Evolutionary conservation across 2,888 invertebrate genomes (phyloP).

Genomic region (Gortyna flavago): DNA sequence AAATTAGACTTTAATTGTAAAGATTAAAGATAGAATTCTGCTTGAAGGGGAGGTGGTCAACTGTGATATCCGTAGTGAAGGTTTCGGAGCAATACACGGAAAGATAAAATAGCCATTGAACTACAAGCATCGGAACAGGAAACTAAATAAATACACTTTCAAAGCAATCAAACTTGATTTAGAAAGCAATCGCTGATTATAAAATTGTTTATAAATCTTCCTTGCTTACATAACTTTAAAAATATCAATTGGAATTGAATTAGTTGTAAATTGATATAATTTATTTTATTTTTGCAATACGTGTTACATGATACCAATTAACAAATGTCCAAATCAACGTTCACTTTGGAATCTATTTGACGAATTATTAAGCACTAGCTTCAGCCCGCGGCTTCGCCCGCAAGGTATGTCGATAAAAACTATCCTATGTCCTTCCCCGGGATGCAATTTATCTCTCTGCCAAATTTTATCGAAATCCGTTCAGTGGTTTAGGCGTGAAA

Average conservation of each 20-base stretch:
- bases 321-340: constrained; percentile 13
- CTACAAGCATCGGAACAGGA: constrained; percentile 56
- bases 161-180: constrained; percentile 64
- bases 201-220: constrained; percentile 43
- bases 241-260: constrained; percentile 45
- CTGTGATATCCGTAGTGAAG: constrained; percentile 77
- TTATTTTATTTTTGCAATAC: constrained; percentile 15
- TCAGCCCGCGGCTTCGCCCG: too few relatives aligned
- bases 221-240: constrained; percentile 53
- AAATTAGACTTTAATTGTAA: constrained; percentile 69
- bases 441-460: too few relatives aligned
- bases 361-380: background rate
- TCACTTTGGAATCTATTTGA: constrained; percentile 18
- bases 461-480: too few relatives aligned
- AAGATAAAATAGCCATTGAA: constrained; percentile 63
- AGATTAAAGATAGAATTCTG: constrained; percentile 67
- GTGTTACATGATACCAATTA: constrained; percentile 25
- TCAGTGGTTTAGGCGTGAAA: too few relatives aligned
- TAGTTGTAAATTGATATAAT: constrained; percentile 41
- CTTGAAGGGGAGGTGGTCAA: constrained; percentile 62
- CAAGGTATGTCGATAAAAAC: too few relatives aligned
- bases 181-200: constrained; percentile 59
- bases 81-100: constrained; percentile 75
- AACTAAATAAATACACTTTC: constrained; percentile 68
- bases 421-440: too few relatives aligned